Percentiles rank a stretch among this genome's conserved stretches.
phyloP scores from a whole-genome alignment of 2,888 invertebrate species.

The Operophtera brumata region DNA sequence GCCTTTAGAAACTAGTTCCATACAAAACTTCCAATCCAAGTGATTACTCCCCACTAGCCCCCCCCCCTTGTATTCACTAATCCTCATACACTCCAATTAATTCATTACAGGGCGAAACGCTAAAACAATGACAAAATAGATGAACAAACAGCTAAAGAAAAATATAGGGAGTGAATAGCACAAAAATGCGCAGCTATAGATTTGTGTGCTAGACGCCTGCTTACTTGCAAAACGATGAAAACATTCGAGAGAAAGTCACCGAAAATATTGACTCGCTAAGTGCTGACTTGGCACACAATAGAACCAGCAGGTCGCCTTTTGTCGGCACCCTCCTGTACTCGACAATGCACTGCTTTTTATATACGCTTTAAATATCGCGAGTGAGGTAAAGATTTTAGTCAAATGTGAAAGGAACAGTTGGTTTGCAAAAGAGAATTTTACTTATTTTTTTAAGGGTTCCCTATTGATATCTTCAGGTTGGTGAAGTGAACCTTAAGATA shows the following conservation, averaged over 20 bases:
- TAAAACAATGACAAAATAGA: constrained; percentile 56
- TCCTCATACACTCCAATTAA: constrained; percentile 50
- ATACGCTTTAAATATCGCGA: constrained; percentile 58
- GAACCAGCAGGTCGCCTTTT: constrained; percentile 75
- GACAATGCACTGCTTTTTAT: constrained; percentile 72
- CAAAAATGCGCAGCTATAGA: constrained; percentile 21
- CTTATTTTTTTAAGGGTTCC: too few species aligned
- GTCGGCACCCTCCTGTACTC: constrained; percentile 57
- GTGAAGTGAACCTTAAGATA: too few species aligned
- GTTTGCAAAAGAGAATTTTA: not conserved
- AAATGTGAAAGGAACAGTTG: constrained; percentile 11
- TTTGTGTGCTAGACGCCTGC: constrained; percentile 42
- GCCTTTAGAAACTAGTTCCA: constrained; percentile 2
- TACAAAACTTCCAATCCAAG: constrained; percentile 11
- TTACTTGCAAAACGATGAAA: constrained; percentile 28
- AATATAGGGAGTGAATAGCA: constrained; percentile 46
- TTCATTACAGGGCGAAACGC: constrained; percentile 50
- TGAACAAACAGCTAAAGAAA: constrained; percentile 40
- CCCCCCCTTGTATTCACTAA: constrained; percentile 28
- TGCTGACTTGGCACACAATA: constrained; percentile 72
- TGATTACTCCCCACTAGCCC: constrained; percentile 15
- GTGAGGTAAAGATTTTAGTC: constrained; percentile 43
- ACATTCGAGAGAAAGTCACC: constrained; percentile 54
- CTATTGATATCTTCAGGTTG: too few species aligned
- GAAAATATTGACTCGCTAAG: constrained; percentile 79